These are phyloP conservation scores for Bombus waltoni DNA, from an alignment of 1,140 invertebrate genomes.

Conservation along the genomic window DNA sequence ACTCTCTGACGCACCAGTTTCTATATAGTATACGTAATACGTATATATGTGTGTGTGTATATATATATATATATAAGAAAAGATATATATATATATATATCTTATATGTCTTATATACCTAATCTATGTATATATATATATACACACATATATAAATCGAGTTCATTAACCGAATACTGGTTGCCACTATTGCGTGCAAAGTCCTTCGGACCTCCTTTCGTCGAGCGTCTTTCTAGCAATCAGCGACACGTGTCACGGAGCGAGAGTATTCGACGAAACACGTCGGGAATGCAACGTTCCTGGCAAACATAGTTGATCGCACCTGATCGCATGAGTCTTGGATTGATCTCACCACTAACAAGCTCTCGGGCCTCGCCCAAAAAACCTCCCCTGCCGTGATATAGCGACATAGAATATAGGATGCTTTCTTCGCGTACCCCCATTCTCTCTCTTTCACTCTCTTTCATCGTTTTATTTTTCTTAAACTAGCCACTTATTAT, in stretches of 20 bases:
- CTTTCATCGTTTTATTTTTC: background rate
- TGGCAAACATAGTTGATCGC: conserved; percentile 38
- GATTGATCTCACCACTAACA: conserved; percentile 21
- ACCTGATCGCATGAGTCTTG: conserved; percentile 48
- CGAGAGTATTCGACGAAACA: conserved; percentile 3
- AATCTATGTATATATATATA: no score
- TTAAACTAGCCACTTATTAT: background rate
- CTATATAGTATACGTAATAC: background rate
- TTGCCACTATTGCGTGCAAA: conserved; percentile 8
- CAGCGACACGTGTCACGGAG: conserved; percentile 16
- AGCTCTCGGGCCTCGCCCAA: conserved; percentile 5
- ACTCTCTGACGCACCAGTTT: background rate
- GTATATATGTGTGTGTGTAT: background rate
- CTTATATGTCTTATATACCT: no score
- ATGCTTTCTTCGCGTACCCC: conserved; percentile 21
- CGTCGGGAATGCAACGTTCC: conserved; percentile 15
- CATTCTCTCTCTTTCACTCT: background rate
- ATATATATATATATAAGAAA: background rate
- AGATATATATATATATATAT: background rate
- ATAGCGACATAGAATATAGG: conserved; percentile 20
- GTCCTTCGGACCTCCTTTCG: conserved; percentile 4
- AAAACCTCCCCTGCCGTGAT: background rate
- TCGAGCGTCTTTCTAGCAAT: background rate
- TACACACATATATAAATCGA: background rate
- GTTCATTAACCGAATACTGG: background rate